These are phyloP conservation scores for Papilio protenor DNA, from an alignment of 2,888 invertebrate genomes.

Conservation along the genomic window DNA sequence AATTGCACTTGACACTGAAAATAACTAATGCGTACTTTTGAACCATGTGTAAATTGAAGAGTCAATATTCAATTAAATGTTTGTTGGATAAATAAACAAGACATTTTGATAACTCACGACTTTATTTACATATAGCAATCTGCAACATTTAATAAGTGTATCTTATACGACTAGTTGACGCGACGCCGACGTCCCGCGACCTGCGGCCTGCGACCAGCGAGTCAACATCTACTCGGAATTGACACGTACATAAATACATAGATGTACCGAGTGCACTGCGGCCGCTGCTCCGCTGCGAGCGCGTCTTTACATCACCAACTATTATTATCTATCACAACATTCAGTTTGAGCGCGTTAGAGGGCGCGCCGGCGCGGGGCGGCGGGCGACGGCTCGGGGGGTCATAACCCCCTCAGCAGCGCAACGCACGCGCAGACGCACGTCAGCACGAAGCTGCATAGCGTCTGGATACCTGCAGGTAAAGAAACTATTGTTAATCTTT, in stretches of 20 bases:
- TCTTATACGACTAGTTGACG: conserved; percentile 50
- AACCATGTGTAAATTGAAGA: background rate
- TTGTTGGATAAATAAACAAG: conserved; percentile 52
- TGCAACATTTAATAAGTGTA: conserved; percentile 77
- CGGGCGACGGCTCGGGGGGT: conserved; percentile 43
- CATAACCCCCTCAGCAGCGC: conserved; percentile 52
- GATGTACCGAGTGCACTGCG: conserved; percentile 38
- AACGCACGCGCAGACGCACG: conserved; percentile 51
- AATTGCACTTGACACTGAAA: no score
- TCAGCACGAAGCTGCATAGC: conserved; percentile 46
- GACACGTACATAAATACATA: conserved; percentile 10
- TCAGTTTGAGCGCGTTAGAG: conserved; percentile 67
- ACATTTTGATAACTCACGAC: conserved; percentile 72
- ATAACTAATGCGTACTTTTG: no score
- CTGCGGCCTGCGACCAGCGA: background rate
- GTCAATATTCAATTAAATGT: background rate
- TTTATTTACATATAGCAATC: conserved; percentile 81
- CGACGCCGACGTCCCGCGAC: conserved; percentile 45
- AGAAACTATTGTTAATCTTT: conserved; percentile 4
- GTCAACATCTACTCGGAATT: conserved; percentile 25
- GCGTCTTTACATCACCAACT: conserved; percentile 22
- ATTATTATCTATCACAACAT: conserved; percentile 78
- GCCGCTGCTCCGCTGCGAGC: conserved; percentile 17
- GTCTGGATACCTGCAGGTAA: conserved; percentile 46
- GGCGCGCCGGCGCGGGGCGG: conserved; percentile 23